Percentiles rank a stretch among this genome's conserved stretches.
These are phyloP conservation scores for Umimayanthus kanabou DNA, from an alignment of 92 coral and sea anemone species.

Conservation along the genomic window DNA sequence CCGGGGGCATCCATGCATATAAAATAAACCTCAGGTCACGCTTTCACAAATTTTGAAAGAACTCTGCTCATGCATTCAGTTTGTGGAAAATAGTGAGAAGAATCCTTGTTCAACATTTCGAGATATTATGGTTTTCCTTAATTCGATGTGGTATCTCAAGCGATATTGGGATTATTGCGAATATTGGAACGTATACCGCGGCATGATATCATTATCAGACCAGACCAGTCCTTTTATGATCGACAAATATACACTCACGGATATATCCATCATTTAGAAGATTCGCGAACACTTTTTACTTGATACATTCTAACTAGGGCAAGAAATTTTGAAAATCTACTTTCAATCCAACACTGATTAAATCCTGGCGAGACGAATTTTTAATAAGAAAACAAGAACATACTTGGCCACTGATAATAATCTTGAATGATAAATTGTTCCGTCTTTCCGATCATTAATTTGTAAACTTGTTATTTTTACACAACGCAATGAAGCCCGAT, in stretches of 20 bases:
- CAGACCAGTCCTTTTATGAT: too few relatives aligned
- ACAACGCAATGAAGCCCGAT: background rate
- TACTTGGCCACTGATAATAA: background rate
- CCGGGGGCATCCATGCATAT: too few relatives aligned
- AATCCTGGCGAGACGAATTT: background rate
- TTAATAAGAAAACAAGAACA: background rate
- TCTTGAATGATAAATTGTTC: background rate
- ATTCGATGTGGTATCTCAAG: background rate
- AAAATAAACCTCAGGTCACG: background rate
- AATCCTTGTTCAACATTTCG: background rate
- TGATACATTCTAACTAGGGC: too few relatives aligned
- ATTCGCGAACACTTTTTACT: background rate
- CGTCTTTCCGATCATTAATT: too few relatives aligned
- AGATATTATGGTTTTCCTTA: background rate
- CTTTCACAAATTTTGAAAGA: background rate
- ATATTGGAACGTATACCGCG: too few relatives aligned
- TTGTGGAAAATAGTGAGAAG: background rate
- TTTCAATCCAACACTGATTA: background rate
- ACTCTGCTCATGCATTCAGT: background rate
- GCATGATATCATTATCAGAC: too few relatives aligned
- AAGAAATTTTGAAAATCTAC: too few relatives aligned
- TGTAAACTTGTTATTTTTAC: too few relatives aligned
- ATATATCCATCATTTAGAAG: too few relatives aligned
- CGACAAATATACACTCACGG: too few relatives aligned
- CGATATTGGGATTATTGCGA: background rate